phyloP scores from a whole-genome alignment of 2,113 vertebrate genomes.

The Psittacula cyanocephala region DNA sequence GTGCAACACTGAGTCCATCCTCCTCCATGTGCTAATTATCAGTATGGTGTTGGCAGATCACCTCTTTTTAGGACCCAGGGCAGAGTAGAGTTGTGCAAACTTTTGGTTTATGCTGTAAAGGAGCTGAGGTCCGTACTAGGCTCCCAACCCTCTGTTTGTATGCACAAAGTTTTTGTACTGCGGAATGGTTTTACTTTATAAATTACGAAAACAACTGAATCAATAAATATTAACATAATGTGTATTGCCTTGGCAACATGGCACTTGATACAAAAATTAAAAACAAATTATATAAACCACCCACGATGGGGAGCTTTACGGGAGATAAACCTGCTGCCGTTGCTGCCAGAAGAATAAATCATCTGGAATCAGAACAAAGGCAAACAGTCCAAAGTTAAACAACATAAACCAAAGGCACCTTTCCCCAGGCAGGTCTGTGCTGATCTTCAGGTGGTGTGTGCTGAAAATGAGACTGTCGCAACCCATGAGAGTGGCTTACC shows the following conservation, averaged over 20 bases:
- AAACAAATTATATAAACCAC: slow-evolving; percentile 62
- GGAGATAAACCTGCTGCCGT: background rate
- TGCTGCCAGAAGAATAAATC: slow-evolving; percentile 30
- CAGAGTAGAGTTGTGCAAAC: background rate
- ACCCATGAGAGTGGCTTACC: background rate
- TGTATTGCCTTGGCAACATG: slow-evolving; percentile 60
- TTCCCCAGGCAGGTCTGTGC: background rate
- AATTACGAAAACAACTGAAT: slow-evolving; percentile 43
- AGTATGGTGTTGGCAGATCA: background rate
- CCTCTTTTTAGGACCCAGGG: background rate
- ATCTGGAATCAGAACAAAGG: slow-evolving; percentile 44
- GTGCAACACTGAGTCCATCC: background rate
- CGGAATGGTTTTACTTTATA: slow-evolving; percentile 14
- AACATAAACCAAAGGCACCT: background rate
- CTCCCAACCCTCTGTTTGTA: background rate
- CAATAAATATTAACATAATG: slow-evolving; percentile 67
- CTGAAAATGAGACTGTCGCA: background rate
- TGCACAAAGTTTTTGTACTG: background rate
- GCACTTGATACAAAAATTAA: slow-evolving; percentile 59
- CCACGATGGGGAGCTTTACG: slow-evolving; percentile 6
- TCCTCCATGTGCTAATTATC: background rate
- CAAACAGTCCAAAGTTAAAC: background rate
- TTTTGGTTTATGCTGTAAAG: background rate
- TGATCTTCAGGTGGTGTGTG: background rate
- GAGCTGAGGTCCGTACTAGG: background rate